Conservation (phyloP, 64 coral and sea anemone species). For the Platygyra sinensis region DNA sequence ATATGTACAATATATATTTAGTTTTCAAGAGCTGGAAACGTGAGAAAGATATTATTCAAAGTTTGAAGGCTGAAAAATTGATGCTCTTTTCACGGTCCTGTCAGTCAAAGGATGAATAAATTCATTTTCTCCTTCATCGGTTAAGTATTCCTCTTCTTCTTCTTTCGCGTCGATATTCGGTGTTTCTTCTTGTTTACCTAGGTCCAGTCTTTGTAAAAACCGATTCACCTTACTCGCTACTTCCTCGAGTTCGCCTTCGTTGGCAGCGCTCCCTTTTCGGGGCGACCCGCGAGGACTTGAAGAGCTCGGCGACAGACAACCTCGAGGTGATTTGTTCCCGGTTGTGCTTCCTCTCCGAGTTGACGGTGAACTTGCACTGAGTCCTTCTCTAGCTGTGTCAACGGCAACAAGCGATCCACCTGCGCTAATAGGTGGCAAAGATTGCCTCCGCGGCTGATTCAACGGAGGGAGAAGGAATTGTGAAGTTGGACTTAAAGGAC, state of each 20-base stretch:
- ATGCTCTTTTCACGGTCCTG: constrained; percentile 17
- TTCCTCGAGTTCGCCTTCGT: constrained; percentile 64
- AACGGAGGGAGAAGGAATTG: constrained; percentile 73
- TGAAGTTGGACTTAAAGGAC: constrained; percentile 26
- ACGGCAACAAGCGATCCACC: constrained; percentile 59
- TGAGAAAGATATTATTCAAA: constrained; percentile 18
- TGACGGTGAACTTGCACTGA: neutral
- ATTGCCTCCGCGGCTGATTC: constrained; percentile 82
- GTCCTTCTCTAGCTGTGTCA: neutral
- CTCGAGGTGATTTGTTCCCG: constrained; percentile 20
- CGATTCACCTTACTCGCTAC: constrained; percentile 77
- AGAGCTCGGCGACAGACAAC: constrained; percentile 15
- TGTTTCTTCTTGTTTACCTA: constrained; percentile 35
- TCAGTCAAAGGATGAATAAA: neutral
- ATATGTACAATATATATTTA: neutral
- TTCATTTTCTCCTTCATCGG: neutral
- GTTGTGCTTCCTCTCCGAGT: constrained; percentile 22
- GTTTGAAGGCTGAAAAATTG: constrained; percentile 35
- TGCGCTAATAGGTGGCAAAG: constrained; percentile 70
- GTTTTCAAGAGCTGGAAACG: neutral
- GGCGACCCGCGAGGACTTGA: constrained; percentile 50
- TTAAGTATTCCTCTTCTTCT: neutral
- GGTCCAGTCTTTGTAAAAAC: constrained; percentile 85
- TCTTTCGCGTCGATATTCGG: constrained; percentile 4
- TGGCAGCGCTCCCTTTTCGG: constrained; percentile 51